Evolutionary conservation across 2,797 vertebrate genomes (phyloP), one percentile per base, ranked within the genome.

Genomic region (Xenops minutus): DNA sequence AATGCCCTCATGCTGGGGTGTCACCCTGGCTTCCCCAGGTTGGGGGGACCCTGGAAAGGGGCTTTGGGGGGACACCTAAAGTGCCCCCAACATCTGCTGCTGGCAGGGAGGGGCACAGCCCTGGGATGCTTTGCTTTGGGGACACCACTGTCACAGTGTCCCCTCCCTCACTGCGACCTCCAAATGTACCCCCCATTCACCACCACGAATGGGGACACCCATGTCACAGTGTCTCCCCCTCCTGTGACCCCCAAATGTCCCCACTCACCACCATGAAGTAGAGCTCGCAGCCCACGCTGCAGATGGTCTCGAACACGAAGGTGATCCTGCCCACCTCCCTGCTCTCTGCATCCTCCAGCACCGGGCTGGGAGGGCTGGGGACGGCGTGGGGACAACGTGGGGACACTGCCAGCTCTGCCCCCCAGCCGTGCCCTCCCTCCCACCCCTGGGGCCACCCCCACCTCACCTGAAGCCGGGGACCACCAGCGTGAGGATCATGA

Each of bases 291-390:
- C 98, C 98, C 61, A 98, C 98, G 0, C 98, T 97, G 91, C 99
- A 99, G 39, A 95, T 37, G 1, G 98, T 99, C 97, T 99, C 99
- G 37, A 99, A 99, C 92, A 99, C 98, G 10, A 99, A 99, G 29
- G 98, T 99, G 96, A 99, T 98, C 91, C 97, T 98, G 46, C 98
- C 98, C 8, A 99, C 96, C 95, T 99, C 98, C 37, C 95, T 98
- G 77, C 95, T 98, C 69, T 98, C 98, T 1, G 89, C 71, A 30
- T 98, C 98, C 92, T 98, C 97, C 72, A 85, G 81, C 71, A 97
- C 59, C 0, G 98, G 98, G 79, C 98, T 98, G 10, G 98, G 98
- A 32, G 98, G 92, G 90, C 99, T 99, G 97, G 9, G 91, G 81
- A 81, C 86, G 12, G 61, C 2, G 2, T 46, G 52, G 49, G 83